Evolutionary conservation across 2,888 invertebrate genomes (phyloP).

Genomic region (Hirtodrosophila alboralis): DNA sequence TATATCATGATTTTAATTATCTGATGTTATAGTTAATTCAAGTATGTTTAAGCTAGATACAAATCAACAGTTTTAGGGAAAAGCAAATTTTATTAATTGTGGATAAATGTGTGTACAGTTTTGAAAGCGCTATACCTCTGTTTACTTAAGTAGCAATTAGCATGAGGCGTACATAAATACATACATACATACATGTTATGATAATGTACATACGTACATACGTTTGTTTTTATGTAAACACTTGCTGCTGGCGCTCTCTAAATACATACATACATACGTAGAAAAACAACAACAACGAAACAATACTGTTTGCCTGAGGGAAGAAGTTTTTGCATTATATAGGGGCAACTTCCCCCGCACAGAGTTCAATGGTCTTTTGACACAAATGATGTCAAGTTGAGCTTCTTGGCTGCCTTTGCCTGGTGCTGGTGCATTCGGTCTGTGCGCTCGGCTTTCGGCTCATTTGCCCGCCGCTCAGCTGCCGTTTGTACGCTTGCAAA

Average conservation of each 20-base stretch:
- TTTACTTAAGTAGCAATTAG: no score
- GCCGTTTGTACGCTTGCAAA: conserved; percentile 27
- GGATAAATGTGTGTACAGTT: no score
- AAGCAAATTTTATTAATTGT: no score
- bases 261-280: conserved; percentile 19
- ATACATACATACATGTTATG: conserved; percentile 1
- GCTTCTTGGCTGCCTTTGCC: conserved; percentile 54
- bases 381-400: conserved; percentile 84
- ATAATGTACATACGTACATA: neutral
- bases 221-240: conserved; percentile 36
- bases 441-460: conserved; percentile 31
- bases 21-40: no score
- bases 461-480: conserved; percentile 41
- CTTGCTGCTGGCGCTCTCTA: conserved; percentile 38
- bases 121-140: no score
- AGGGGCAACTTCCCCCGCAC: conserved; percentile 51
- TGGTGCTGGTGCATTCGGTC: conserved; percentile 5
- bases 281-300: conserved; percentile 31
- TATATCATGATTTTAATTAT: no score
- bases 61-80: no score
- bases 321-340: conserved; percentile 1
- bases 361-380: conserved; percentile 84
- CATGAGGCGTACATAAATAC: no score
- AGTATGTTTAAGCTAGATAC: no score
- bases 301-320: conserved; percentile 13